These are phyloP conservation scores for Chrysina gloriosa DNA, from an alignment of 2,888 invertebrate genomes.

Conservation along the genomic window DNA sequence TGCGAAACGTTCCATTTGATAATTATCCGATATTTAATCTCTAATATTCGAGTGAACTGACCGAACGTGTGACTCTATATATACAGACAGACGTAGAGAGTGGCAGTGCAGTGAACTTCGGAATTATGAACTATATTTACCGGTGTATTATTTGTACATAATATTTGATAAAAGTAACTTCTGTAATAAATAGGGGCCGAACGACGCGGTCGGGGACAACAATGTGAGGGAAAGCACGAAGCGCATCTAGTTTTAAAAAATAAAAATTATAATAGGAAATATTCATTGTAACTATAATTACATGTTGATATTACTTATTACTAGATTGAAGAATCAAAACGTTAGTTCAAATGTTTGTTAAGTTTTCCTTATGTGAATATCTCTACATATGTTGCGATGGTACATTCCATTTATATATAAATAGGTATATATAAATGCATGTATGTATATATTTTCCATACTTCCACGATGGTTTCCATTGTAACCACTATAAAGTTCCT, in stretches of 20 bases:
- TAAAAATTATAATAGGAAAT: slow-evolving; percentile 44
- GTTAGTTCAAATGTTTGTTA: slow-evolving; percentile 42
- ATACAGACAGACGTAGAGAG: neutral
- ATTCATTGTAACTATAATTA: slow-evolving; percentile 56
- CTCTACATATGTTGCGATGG: slow-evolving; percentile 15
- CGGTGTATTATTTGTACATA: slow-evolving; percentile 39
- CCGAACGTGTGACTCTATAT: no score
- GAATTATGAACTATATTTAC: neutral
- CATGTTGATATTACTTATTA: slow-evolving; percentile 58
- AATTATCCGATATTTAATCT: no score
- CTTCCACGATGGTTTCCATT: slow-evolving; percentile 21
- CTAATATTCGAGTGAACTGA: no score
- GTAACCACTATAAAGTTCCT: slow-evolving; percentile 9
- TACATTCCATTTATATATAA: slow-evolving; percentile 26
- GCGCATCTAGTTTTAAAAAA: slow-evolving; percentile 29
- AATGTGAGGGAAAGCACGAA: neutral
- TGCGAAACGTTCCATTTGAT: no score
- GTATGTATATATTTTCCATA: slow-evolving; percentile 30
- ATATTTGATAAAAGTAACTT: slow-evolving; percentile 41
- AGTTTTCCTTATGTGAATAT: slow-evolving; percentile 31
- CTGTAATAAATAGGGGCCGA: slow-evolving; percentile 8
- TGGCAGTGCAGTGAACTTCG: neutral
- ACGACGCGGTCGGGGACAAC: neutral
- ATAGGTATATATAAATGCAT: slow-evolving; percentile 1
- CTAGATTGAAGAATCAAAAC: slow-evolving; percentile 54